A percentile compares a stretch with the other conserved stretches of the same genome.
phyloP scores from a whole-genome alignment of 2,888 invertebrate genomes.

The Metopia argyrocephala region DNA sequence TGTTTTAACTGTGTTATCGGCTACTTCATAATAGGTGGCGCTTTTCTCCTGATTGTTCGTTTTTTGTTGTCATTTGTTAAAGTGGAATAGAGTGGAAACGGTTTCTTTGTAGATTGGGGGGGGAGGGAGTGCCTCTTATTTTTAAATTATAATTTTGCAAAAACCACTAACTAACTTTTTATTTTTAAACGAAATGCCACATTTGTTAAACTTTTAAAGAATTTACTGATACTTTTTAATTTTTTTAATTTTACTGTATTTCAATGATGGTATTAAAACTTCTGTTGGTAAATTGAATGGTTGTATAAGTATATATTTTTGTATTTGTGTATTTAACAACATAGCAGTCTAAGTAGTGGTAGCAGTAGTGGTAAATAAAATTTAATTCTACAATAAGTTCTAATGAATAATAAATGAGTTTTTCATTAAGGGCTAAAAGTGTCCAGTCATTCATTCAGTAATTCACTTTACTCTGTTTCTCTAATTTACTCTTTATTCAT shows the following conservation, averaged over 20 bases:
- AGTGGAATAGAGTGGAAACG: too few relatives aligned
- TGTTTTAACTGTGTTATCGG: too few relatives aligned
- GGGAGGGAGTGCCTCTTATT: too few relatives aligned
- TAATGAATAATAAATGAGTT: constrained; percentile 51
- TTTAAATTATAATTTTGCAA: too few relatives aligned
- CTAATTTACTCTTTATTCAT: constrained; percentile 1
- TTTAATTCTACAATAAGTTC: constrained; percentile 30
- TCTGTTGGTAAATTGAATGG: constrained; percentile 2
- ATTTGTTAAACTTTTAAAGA: background rate
- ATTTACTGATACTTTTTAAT: background rate
- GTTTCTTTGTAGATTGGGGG: too few relatives aligned
- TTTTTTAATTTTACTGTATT: constrained; percentile 20
- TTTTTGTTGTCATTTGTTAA: too few relatives aligned
- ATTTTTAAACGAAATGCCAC: too few relatives aligned
- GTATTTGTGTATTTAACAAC: background rate
- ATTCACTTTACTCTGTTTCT: background rate
- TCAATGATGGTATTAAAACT: constrained; percentile 32
- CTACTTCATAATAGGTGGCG: too few relatives aligned
- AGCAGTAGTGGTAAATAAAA: constrained; percentile 7
- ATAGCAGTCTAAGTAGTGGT: background rate
- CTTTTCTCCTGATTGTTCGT: too few relatives aligned
- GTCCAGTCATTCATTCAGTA: constrained; percentile 17
- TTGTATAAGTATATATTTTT: background rate
- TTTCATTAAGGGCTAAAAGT: constrained; percentile 17
- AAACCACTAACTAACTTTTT: too few relatives aligned